A percentile compares a stretch with the other conserved stretches of the same genome.
These are phyloP conservation scores for Xestia c-nigrum DNA, from an alignment of 2,888 invertebrate genomes.

Conservation along the genomic window DNA sequence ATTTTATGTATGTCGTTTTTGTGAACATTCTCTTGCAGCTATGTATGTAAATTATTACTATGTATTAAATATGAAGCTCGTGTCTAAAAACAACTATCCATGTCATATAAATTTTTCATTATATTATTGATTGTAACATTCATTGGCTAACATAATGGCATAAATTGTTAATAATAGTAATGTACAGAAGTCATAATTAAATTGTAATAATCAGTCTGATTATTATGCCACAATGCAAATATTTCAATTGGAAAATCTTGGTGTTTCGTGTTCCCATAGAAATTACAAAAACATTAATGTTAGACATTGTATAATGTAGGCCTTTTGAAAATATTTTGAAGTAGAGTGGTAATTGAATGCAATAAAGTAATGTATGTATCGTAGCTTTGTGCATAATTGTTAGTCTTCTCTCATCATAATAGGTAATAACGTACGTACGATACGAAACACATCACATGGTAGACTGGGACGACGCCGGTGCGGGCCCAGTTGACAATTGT, in stretches of 20 bases:
- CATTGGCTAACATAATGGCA: slow-evolving; percentile 71
- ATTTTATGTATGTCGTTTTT: slow-evolving; percentile 84
- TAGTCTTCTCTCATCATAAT: neutral
- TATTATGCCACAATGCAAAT: slow-evolving; percentile 62
- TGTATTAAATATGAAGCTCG: slow-evolving; percentile 81
- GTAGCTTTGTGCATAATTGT: slow-evolving; percentile 69
- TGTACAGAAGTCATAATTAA: slow-evolving; percentile 68
- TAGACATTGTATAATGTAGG: slow-evolving; percentile 80
- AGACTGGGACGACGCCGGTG: neutral
- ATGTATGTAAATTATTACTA: slow-evolving; percentile 87
- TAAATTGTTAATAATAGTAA: slow-evolving; percentile 62
- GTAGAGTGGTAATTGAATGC: slow-evolving; percentile 87
- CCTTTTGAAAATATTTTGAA: slow-evolving; percentile 85
- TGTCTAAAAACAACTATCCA: slow-evolving; percentile 78
- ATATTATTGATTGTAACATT: slow-evolving; percentile 72
- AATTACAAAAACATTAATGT: slow-evolving; percentile 73
- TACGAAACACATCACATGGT: slow-evolving; percentile 27
- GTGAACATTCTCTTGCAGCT: slow-evolving; percentile 84
- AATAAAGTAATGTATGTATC: slow-evolving; percentile 80
- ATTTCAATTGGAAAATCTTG: slow-evolving; percentile 73
- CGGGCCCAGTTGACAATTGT: slow-evolving; percentile 41
- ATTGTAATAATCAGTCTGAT: slow-evolving; percentile 70
- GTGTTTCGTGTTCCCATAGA: slow-evolving; percentile 81
- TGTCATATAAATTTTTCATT: slow-evolving; percentile 77
- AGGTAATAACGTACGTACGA: neutral